These are phyloP conservation scores for Cygnus olor DNA, from an alignment of 2,797 vertebrate species.

Conservation along the genomic window DNA sequence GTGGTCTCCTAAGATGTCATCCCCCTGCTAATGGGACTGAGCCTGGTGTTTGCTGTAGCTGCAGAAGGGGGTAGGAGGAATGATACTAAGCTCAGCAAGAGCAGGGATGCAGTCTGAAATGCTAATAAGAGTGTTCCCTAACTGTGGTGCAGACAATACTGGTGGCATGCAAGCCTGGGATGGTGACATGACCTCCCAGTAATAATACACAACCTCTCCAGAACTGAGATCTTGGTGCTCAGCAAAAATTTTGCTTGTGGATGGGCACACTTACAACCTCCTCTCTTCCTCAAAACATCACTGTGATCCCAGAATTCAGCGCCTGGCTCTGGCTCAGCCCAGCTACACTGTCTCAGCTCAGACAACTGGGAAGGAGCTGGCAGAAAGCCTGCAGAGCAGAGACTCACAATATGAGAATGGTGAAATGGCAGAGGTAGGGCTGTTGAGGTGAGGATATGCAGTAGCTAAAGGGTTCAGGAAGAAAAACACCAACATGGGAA, in stretches of 20 bases:
- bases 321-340: neutral
- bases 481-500: neutral
- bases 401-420: neutral
- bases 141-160: rapidly evolving
- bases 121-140: neutral
- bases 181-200: neutral
- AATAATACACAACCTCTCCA: neutral
- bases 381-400: neutral
- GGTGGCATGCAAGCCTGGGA: neutral
- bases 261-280: neutral
- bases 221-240: neutral
- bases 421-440: neutral
- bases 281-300: neutral
- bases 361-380: neutral
- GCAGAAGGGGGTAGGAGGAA: neutral
- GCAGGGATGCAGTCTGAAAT: neutral
- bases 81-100: neutral
- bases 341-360: neutral
- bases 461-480: neutral
- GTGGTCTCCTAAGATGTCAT: neutral
- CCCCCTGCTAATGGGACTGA: neutral
- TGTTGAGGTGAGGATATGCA: neutral
- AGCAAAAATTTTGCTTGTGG: rapidly evolving
- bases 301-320: neutral
- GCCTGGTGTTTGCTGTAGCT: neutral